These are phyloP conservation scores for Sturnus vulgaris DNA, from an alignment of 2,113 vertebrate species.

Conservation along the genomic window DNA sequence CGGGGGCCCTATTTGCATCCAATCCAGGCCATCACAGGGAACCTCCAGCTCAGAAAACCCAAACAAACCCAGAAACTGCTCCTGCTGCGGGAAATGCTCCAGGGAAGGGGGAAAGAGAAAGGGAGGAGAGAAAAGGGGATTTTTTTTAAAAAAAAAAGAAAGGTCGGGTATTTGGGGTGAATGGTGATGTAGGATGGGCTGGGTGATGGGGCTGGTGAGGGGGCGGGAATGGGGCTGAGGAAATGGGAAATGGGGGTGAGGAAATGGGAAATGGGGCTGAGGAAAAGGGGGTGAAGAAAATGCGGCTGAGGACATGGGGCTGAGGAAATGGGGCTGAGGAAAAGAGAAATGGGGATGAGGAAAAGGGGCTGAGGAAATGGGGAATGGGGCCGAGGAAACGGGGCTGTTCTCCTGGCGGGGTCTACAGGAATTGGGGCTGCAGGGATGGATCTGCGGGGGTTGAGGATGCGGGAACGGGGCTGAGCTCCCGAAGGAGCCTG, in stretches of 20 bases:
- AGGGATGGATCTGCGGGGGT: background rate
- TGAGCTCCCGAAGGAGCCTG: background rate
- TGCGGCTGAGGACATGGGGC: background rate
- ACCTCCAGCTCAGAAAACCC: background rate
- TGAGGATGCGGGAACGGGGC: background rate
- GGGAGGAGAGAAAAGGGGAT: fast-evolving
- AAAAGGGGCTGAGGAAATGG: too few species aligned
- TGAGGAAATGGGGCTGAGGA: background rate
- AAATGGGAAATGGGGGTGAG: too few species aligned
- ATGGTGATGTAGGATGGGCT: fast-evolving
- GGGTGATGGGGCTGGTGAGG: background rate
- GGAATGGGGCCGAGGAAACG: too few species aligned
- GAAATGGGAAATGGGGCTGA: too few species aligned
- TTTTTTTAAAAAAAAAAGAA: too few species aligned
- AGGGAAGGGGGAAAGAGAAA: background rate
- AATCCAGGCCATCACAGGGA: background rate
- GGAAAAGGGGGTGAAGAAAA: too few species aligned
- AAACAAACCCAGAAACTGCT: background rate
- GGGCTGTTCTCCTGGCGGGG: background rate
- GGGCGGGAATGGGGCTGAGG: too few species aligned
- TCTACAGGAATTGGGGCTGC: too few species aligned
- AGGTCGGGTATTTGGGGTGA: background rate
- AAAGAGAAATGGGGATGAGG: background rate
- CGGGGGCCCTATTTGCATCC: background rate
- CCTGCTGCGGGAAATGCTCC: fast-evolving